These are phyloP conservation scores for Hippocampus mohnikei DNA, from an alignment of 2,113 vertebrate species.

Conservation along the genomic window DNA sequence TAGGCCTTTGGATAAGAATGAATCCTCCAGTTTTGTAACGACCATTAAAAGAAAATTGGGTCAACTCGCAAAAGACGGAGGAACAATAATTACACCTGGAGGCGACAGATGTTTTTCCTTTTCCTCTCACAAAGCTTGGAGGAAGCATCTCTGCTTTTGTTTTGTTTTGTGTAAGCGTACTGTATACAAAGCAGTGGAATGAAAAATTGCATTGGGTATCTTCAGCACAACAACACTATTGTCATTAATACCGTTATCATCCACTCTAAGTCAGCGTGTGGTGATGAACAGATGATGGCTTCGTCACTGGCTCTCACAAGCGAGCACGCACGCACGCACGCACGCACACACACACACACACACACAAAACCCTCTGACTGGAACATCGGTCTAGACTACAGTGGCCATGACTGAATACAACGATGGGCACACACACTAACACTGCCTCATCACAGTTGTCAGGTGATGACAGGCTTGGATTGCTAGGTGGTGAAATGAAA, in stretches of 20 bases:
- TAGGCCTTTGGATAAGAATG: background rate
- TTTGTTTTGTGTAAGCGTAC: slow-evolving; percentile 36
- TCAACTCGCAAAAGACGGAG: slow-evolving; percentile 11
- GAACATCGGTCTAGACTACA: slow-evolving; percentile 29
- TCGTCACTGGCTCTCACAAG: slow-evolving; percentile 25
- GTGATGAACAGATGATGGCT: slow-evolving; percentile 41
- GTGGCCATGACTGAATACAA: slow-evolving; percentile 25
- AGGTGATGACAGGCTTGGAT: slow-evolving; percentile 48
- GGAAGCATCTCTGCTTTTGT: slow-evolving; percentile 32
- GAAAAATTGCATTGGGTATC: slow-evolving; percentile 45
- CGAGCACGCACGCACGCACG: too few species aligned
- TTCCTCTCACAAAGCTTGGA: slow-evolving; percentile 29
- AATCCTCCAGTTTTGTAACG: background rate
- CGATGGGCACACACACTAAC: slow-evolving; percentile 4
- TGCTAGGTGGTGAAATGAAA: slow-evolving; percentile 33
- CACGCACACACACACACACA: background rate
- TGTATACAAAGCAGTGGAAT: slow-evolving; percentile 15
- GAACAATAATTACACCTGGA: slow-evolving; percentile 23
- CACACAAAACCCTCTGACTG: background rate
- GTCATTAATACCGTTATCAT: slow-evolving; percentile 31
- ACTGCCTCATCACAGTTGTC: slow-evolving; percentile 34
- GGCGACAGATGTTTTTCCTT: slow-evolving; percentile 3
- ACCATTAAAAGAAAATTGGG: background rate
- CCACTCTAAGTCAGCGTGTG: slow-evolving; percentile 38
- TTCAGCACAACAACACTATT: slow-evolving; percentile 34